Conservation (phyloP, 2,797 vertebrate species). For the Amazona ochrocephala region DNA sequence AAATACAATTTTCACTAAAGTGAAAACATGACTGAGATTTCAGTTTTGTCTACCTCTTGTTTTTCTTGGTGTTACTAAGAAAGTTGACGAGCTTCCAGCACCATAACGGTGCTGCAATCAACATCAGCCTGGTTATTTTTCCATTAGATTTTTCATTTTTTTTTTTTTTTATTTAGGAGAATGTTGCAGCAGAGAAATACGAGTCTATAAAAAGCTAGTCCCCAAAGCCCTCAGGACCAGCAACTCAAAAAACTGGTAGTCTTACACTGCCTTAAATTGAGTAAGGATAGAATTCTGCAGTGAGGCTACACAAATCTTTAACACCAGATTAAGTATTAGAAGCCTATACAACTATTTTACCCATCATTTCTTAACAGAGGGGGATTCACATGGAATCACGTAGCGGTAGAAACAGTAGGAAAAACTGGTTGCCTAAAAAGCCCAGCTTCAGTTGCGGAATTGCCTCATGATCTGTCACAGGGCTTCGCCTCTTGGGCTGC, state of each 20-base stretch:
- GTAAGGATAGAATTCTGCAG: background rate
- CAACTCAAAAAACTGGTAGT: background rate
- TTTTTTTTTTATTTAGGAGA: background rate
- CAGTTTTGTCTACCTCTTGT: background rate
- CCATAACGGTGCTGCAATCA: background rate
- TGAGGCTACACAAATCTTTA: background rate
- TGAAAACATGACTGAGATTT: background rate
- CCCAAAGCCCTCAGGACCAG: background rate
- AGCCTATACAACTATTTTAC: background rate
- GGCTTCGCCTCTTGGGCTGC: background rate
- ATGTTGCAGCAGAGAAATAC: background rate
- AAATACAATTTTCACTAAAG: background rate
- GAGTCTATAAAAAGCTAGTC: background rate
- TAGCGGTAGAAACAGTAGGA: background rate
- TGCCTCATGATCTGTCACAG: rapidly evolving
- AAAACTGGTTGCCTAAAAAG: background rate
- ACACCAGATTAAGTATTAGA: background rate
- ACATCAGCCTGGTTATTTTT: background rate
- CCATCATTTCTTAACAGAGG: background rate
- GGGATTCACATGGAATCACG: rapidly evolving
- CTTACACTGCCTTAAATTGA: background rate
- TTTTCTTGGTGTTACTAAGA: background rate
- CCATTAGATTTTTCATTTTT: background rate
- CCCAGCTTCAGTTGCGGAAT: background rate
- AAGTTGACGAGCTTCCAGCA: background rate